A percentile compares a stretch with the other conserved stretches of the same genome.
Conservation (phyloP, 2,797 vertebrate genomes). For the Oophaga sylvatica region DNA sequence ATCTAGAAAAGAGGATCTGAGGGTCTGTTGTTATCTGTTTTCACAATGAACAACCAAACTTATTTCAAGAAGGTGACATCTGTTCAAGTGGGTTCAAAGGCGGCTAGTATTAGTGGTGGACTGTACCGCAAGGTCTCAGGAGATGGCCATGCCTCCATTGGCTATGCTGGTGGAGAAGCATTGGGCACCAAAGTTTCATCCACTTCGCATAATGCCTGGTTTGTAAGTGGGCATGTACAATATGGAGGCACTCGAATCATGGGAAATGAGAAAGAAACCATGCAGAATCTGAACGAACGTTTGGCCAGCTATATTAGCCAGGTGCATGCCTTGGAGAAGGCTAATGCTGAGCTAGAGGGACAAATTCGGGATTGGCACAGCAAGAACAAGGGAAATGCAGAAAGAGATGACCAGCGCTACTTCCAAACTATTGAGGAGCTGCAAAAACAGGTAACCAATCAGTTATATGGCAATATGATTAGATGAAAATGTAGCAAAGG, state of each 20-base stretch:
- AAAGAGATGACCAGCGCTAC: constrained; percentile 39
- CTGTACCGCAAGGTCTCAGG: constrained; percentile 14
- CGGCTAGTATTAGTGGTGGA: neutral
- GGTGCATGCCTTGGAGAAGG: constrained; percentile 74
- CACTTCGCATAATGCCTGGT: neutral
- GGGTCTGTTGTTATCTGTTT: neutral
- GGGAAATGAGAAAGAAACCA: constrained; percentile 77
- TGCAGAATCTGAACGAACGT: constrained; percentile 83
- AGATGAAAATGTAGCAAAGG: no score
- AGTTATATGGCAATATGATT: neutral
- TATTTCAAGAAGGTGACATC: constrained; percentile 14
- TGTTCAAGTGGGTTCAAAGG: neutral
- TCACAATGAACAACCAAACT: constrained; percentile 30
- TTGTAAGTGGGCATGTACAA: neutral
- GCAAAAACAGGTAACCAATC: constrained; percentile 19
- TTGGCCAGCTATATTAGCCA: constrained; percentile 76
- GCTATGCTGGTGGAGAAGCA: constrained; percentile 50
- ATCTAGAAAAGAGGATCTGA: neutral
- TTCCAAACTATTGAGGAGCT: constrained; percentile 39
- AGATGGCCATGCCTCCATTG: constrained; percentile 50
- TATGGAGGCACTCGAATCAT: neutral
- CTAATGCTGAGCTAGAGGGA: constrained; percentile 75
- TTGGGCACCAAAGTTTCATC: constrained; percentile 43
- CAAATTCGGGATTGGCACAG: constrained; percentile 55
- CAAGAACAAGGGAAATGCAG: neutral